These are phyloP conservation scores for Charina bottae DNA, from an alignment of 2,113 vertebrate genomes.

Conservation along the genomic window DNA sequence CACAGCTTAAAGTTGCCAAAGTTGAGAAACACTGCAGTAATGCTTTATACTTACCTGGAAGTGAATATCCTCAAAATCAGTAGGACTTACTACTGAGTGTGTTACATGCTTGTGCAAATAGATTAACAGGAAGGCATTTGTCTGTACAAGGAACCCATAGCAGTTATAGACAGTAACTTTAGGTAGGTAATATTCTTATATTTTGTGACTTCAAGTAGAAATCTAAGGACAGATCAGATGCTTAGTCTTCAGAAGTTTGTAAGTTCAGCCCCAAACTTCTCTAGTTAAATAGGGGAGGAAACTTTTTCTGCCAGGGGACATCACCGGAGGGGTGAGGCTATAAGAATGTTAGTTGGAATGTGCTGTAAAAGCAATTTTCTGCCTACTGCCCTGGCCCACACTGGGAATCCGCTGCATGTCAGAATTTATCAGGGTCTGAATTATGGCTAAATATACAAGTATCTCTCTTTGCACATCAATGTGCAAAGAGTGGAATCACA, in stretches of 20 bases:
- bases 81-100: neutral
- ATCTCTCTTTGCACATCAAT: neutral
- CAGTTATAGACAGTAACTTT: neutral
- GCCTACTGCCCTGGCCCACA: neutral
- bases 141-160: neutral
- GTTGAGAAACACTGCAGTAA: too few species aligned
- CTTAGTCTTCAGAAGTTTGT: neutral
- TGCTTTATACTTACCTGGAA: neutral
- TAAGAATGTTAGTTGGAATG: neutral
- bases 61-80: neutral
- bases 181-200: neutral
- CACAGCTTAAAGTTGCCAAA: too few species aligned
- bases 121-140: neutral
- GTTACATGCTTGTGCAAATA: neutral
- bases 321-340: neutral
- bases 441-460: neutral
- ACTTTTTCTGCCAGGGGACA: neutral
- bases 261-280: neutral
- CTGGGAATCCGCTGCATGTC: neutral
- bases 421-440: neutral
- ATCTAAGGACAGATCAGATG: neutral
- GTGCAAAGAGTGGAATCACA: too few species aligned
- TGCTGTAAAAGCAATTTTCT: neutral
- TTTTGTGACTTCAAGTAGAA: neutral
- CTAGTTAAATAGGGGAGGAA: neutral